A percentile compares a stretch with the other conserved stretches of the same genome.
phyloP scores from a whole-genome alignment of 2,888 invertebrate genomes.

The Oasisia sp. region DNA sequence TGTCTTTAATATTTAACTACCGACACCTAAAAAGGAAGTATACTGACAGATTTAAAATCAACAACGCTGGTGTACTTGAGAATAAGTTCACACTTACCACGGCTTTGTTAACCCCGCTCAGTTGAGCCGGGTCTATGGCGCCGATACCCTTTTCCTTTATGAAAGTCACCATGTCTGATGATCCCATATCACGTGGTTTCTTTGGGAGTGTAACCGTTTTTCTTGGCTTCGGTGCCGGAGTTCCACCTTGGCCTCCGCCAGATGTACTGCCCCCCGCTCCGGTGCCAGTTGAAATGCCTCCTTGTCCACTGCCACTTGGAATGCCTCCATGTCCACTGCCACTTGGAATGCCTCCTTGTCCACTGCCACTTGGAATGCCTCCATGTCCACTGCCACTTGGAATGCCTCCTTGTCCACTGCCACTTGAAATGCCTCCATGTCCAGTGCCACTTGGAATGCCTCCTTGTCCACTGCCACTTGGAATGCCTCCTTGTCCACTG shows the following conservation, averaged over 20 bases:
- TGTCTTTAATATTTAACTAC: too few species aligned
- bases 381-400: too few species aligned
- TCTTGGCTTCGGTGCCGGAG: neutral
- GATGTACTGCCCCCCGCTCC: neutral
- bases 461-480: too few species aligned
- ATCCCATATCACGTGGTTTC: neutral
- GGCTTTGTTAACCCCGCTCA: neutral
- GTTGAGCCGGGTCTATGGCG: neutral
- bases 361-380: too few species aligned
- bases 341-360: too few species aligned
- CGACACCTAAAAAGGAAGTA: too few species aligned
- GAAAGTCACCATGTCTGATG: neutral
- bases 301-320: neutral
- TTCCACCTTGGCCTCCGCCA: neutral
- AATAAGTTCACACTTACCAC: neutral
- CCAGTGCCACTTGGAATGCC: too few species aligned
- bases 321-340: too few species aligned
- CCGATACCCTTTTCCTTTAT: neutral
- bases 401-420: too few species aligned
- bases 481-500: neutral
- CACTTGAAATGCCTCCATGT: too few species aligned
- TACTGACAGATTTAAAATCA: neutral
- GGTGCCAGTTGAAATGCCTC: too few species aligned
- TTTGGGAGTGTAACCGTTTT: neutral
- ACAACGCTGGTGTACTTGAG: neutral